Conservation (phyloP, 2,888 invertebrate genomes). For the Sesia bembeciformis region DNA sequence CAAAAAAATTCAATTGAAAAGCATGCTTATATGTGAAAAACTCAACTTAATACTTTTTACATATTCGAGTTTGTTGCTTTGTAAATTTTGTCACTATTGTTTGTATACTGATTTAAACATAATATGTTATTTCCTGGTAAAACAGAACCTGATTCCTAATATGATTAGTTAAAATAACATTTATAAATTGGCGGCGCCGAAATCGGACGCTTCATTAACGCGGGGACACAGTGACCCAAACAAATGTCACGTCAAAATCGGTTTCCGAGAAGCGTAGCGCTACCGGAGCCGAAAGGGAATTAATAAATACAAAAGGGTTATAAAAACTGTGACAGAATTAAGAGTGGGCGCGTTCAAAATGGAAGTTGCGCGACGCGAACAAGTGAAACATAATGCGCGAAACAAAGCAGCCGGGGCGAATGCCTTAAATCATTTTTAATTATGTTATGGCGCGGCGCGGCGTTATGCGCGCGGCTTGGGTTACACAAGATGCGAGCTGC, state of each 20-base stretch:
- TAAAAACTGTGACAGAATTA: constrained; percentile 74
- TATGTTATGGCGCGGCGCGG: constrained; percentile 63
- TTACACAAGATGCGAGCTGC: constrained; percentile 36
- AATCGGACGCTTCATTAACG: constrained; percentile 70
- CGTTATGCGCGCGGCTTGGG: constrained; percentile 27
- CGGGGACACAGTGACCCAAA: constrained; percentile 46
- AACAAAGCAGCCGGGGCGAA: constrained; percentile 75
- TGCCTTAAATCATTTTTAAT: constrained; percentile 75
- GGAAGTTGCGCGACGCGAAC: constrained; percentile 60
- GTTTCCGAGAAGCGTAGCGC: constrained; percentile 69
- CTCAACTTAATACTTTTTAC: too few species aligned
- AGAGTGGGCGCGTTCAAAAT: constrained; percentile 66
- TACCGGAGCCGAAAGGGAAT: constrained; percentile 69
- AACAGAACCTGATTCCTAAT: constrained; percentile 14
- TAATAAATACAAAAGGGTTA: constrained; percentile 72
- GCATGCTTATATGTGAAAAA: too few species aligned
- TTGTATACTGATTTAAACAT: too few species aligned
- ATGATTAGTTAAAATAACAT: constrained; percentile 42
- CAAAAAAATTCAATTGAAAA: too few species aligned
- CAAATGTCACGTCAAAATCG: constrained; percentile 69
- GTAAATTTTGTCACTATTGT: too few species aligned
- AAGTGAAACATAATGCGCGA: constrained; percentile 75
- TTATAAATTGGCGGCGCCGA: constrained; percentile 47
- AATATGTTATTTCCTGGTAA: background rate
- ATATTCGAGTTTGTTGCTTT: too few species aligned